Conservation (phyloP, 2,797 vertebrate species). For the Furcifer pardalis region DNA sequence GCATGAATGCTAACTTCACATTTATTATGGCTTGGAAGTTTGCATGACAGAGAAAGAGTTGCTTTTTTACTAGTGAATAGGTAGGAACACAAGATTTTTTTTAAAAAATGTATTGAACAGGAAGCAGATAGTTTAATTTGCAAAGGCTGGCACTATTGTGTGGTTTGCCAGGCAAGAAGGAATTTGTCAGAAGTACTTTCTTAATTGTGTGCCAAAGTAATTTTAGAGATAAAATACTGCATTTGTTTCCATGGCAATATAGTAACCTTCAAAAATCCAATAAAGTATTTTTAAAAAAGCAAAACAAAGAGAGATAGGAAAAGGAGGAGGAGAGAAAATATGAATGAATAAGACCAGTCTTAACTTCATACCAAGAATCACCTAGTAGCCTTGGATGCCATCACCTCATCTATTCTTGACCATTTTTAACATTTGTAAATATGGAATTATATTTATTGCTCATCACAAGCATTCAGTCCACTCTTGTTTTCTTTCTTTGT, state of each 20-base stretch:
- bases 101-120: slow-evolving; percentile 29
- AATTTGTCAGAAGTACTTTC: slow-evolving; percentile 13
- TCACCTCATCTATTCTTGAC: background rate
- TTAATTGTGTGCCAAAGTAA: background rate
- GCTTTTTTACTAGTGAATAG: slow-evolving; percentile 14
- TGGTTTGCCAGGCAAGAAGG: background rate
- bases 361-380: background rate
- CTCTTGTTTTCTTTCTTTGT: background rate
- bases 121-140: slow-evolving; percentile 25
- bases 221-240: slow-evolving; percentile 16
- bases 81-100: slow-evolving; percentile 20
- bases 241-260: slow-evolving; percentile 39
- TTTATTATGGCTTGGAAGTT: background rate
- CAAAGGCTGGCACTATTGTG: slow-evolving; percentile 17
- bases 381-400: background rate
- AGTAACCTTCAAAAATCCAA: background rate
- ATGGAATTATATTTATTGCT: background rate
- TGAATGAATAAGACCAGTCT: background rate
- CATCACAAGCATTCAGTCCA: background rate
- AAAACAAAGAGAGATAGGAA: background rate
- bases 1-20: background rate
- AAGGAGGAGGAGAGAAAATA: background rate
- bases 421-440: background rate
- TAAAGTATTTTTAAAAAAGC: background rate
- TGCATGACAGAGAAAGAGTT: slow-evolving; percentile 1